Evolutionary conservation across 2,888 invertebrate genomes (phyloP), one percentile per base, ranked within the genome.

Genomic region (Ochropleura plecta): DNA sequence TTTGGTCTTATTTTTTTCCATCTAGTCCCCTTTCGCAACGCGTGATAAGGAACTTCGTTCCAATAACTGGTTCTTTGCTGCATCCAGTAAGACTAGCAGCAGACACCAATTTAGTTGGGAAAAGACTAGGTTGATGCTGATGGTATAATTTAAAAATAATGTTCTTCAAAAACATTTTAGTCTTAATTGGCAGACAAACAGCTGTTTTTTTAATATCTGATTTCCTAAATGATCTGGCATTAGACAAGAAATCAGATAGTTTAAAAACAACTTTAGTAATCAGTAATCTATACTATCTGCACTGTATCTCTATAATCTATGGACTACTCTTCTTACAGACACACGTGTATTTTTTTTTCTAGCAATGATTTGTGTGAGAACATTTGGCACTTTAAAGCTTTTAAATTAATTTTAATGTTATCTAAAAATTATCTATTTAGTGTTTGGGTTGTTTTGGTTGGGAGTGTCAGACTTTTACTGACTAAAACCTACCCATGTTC

Each of bases 251-350:
- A 40, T 40, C 16, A 66, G 40, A 42, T 48, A 48, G 16, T 48
- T 7, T 30, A 48, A 30, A 57, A 59, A 12, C 42, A 8, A 18
- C 7, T 30, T 48, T 0, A 12, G 48, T 30, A n/a, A 62, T 73
- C n/a, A 12, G 48, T 30, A n/a, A 62, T 73, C n/a, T 60, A 60
- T 30, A 53, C 9, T 53, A 74, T 64, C 42, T 75, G 42, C 10
- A 12, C 5, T 48, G 20, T 42, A 20, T 74, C 40, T 48, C 0
- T 30, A 3, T 10, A 20, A 12, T 42, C 10, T 6, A n/a, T 5
- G 30, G 57, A 30, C 16, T 40, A 9, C 30, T 73, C 16, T 63
- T 20, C 5, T 51, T 62, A 63, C 20, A 4, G 9, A 44, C 5
- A 51, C 46, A 74, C 63, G 40, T 42, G 51, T 64, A 40, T 74